phyloP scores from a whole-genome alignment of 1,140 invertebrate genomes.

The Drosophila nannoptera region DNA sequence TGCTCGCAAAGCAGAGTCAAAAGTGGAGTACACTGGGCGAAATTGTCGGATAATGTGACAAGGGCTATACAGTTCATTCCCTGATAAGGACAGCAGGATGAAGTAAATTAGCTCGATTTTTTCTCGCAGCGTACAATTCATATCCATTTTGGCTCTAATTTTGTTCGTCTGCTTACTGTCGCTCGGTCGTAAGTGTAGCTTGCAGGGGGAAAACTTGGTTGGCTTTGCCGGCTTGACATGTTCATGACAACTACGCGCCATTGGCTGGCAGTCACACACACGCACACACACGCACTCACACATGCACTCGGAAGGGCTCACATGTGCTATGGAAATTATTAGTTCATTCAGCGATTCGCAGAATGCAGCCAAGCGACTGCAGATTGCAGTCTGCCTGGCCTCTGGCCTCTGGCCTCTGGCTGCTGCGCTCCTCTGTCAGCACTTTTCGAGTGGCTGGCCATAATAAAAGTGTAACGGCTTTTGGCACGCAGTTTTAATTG shows the following conservation, averaged over 20 bases:
- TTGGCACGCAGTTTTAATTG: constrained; percentile 73
- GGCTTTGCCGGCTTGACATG: constrained; percentile 53
- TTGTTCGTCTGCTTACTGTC: constrained; percentile 30
- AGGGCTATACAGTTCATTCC: too few species aligned
- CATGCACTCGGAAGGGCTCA: background rate
- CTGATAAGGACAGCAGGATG: too few species aligned
- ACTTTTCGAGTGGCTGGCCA: constrained; percentile 53
- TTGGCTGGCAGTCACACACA: constrained; percentile 22
- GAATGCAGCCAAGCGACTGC: constrained; percentile 52
- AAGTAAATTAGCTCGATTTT: background rate
- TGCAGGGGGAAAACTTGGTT: constrained; percentile 45
- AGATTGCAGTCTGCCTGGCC: constrained; percentile 19
- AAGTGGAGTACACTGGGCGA: too few species aligned
- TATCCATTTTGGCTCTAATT: constrained; percentile 18
- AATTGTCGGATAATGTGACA: too few species aligned
- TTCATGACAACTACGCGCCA: constrained; percentile 45
- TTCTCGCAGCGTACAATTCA: constrained; percentile 19
- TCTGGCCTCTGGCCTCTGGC: background rate
- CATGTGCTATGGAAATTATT: constrained; percentile 45
- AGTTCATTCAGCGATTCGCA: constrained; percentile 39
- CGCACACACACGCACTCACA: constrained; percentile 2
- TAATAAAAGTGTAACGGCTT: constrained; percentile 57
- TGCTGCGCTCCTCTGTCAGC: constrained; percentile 48
- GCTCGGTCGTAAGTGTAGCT: constrained; percentile 34
- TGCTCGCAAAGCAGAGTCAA: background rate